These are phyloP conservation scores for Triops cancriformis DNA, from an alignment of 1,140 invertebrate genomes.

Conservation along the genomic window DNA sequence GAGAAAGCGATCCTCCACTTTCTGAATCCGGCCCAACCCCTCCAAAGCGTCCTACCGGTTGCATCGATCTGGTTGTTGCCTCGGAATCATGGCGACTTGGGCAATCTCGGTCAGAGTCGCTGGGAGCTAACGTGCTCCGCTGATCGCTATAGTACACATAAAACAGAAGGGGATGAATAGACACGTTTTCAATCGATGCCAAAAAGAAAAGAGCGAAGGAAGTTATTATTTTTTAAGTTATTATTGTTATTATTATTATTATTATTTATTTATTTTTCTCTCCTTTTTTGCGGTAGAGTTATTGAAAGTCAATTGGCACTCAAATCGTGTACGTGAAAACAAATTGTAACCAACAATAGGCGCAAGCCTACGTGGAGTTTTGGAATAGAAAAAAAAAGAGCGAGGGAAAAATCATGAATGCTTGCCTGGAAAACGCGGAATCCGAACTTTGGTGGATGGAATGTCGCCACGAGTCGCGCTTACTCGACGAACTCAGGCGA, in stretches of 20 bases:
- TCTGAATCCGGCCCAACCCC: slow-evolving; percentile 58
- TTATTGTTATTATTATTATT: too few species aligned
- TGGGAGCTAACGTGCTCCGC: slow-evolving; percentile 74
- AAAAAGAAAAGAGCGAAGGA: neutral
- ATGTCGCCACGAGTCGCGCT: slow-evolving; percentile 77
- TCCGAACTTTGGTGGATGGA: slow-evolving; percentile 83
- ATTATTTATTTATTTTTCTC: too few species aligned
- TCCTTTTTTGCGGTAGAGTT: too few species aligned
- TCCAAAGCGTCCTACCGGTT: slow-evolving; percentile 33
- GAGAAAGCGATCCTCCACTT: slow-evolving; percentile 75
- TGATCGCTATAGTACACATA: slow-evolving; percentile 70
- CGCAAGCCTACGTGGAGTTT: too few species aligned
- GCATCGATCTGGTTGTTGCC: slow-evolving; percentile 41
- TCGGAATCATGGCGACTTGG: slow-evolving; percentile 27
- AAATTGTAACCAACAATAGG: too few species aligned
- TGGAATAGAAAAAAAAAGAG: neutral
- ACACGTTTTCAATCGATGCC: neutral
- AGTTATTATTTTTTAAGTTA: slow-evolving; percentile 27
- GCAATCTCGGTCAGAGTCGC: slow-evolving; percentile 76
- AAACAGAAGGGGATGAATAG: slow-evolving; percentile 10
- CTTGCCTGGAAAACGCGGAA: slow-evolving; percentile 82
- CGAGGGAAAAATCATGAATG: slow-evolving; percentile 28
- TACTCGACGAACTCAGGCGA: slow-evolving; percentile 48
- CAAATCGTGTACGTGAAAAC: too few species aligned
- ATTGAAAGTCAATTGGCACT: too few species aligned